Evolutionary conservation across 2,113 vertebrate species (phyloP), one percentile per base, ranked within the genome.

Genomic region (Ancistrus triradiatus): DNA sequence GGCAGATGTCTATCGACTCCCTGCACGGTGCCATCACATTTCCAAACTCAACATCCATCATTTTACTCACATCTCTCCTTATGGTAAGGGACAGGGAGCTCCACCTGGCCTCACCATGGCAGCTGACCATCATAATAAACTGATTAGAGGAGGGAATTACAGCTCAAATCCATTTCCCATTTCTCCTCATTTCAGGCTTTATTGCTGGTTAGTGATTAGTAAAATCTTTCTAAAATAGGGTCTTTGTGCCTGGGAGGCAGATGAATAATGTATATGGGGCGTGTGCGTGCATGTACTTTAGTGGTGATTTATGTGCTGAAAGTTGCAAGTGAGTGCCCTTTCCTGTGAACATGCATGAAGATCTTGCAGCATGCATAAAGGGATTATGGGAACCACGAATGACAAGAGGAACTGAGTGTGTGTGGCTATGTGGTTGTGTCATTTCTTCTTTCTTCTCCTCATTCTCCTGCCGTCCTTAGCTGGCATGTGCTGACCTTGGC

Each of bases 221-320:
- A 57, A 60, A 22, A 44, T 43, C n/a, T n/a, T n/a, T n/a, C 19
- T 38, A 44, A 47, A 66, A 69, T 65, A 63, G 66, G 74, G 61
- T 65, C 61, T 57, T 59, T 62, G 55, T 51, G 49, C 21, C 53
- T 58, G n/a, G 31, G 69, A 68, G 62, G 61, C 27, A 27, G 37
- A 59, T 75, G 47, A 75, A 62, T 72, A 69, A 75, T 75, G 67
- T 13, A 74, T 74, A 48, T 43, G 21, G 49, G 57, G 27, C 37
- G 10, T 44, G 38, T 48, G 51, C 48, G 55, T 33, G 25, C n/a
- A n/a, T n/a, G n/a, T n/a, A n/a, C n/a, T n/a, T n/a, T n/a, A n/a
- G n/a, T n/a, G n/a, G n/a, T 47, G 15, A 56, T 73, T 66, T 62
- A 63, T 35, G 10, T 43, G 5, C 43, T 68, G 4, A 13, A 22